These are phyloP conservation scores for Hippoglossus hippoglossus DNA, from an alignment of 2,797 vertebrate genomes.

Conservation along the genomic window DNA sequence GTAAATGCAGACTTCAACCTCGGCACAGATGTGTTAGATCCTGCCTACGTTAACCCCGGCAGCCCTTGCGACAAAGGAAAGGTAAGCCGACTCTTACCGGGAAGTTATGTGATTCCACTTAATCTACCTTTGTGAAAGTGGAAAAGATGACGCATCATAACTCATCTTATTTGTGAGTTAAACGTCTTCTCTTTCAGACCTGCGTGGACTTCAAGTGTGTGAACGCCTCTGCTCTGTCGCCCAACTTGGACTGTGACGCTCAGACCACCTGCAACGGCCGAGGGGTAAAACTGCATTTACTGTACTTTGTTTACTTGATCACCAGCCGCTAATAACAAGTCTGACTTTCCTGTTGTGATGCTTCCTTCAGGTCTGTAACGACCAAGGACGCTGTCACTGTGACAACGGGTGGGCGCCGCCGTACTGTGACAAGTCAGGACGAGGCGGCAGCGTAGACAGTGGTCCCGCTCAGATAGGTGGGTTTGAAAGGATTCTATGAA, in stretches of 20 bases:
- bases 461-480: slow-evolving; percentile 83
- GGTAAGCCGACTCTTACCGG: slow-evolving; percentile 68
- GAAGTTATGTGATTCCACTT: not conserved
- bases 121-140: not conserved
- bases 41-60: slow-evolving; percentile 87
- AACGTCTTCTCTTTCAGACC: slow-evolving; percentile 76
- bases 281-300: slow-evolving; percentile 82
- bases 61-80: slow-evolving; percentile 86
- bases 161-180: not conserved
- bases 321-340: not conserved
- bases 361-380: slow-evolving; percentile 76
- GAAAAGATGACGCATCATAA: not conserved
- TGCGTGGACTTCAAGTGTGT: slow-evolving; percentile 87
- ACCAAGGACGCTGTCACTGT: slow-evolving; percentile 82
- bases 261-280: slow-evolving; percentile 79
- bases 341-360: slow-evolving; percentile 10
- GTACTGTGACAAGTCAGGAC: slow-evolving; percentile 58
- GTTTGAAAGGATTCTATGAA: not conserved
- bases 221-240: slow-evolving; percentile 81
- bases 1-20: slow-evolving; percentile 87
- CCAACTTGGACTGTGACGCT: slow-evolving; percentile 82
- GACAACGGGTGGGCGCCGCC: slow-evolving; percentile 81
- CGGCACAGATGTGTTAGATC: slow-evolving; percentile 89
- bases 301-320: not conserved
- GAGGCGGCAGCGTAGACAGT: slow-evolving; percentile 85